A percentile compares a stretch with the other conserved stretches of the same genome.
Evolutionary conservation across 2,113 vertebrate genomes (phyloP).

Genomic region (Alosa alosa): DNA sequence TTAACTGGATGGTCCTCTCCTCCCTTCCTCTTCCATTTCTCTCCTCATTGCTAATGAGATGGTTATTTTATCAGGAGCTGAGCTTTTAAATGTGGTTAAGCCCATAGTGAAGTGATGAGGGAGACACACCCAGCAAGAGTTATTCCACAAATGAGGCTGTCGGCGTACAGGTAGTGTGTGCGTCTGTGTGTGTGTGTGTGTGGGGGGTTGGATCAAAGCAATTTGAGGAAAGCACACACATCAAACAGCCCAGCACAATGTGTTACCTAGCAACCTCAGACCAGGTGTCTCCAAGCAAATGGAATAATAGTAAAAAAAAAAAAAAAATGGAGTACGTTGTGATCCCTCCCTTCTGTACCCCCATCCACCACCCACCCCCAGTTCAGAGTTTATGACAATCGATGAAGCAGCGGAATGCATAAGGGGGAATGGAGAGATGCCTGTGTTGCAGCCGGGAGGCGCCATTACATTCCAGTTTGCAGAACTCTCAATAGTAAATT

Average conservation of each 20-base stretch:
- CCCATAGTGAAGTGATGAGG: constrained; percentile 61
- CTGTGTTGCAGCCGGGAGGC: constrained; percentile 27
- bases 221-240: constrained; percentile 68
- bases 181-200: background rate
- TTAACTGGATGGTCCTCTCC: constrained; percentile 41
- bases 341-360: constrained; percentile 55
- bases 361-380: background rate
- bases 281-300: constrained; percentile 63
- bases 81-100: constrained; percentile 66
- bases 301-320: constrained; percentile 66
- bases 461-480: constrained; percentile 43
- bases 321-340: constrained; percentile 62
- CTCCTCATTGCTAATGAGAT: constrained; percentile 61
- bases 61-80: constrained; percentile 60
- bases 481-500: constrained; percentile 56
- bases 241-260: constrained; percentile 61
- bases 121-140: constrained; percentile 63
- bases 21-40: constrained; percentile 33
- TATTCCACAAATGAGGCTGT: constrained; percentile 62
- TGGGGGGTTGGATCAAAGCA: constrained; percentile 64
- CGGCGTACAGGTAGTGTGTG: constrained; percentile 51
- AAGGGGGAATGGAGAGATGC: constrained; percentile 29
- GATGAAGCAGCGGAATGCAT: constrained; percentile 44
- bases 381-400: constrained; percentile 57
- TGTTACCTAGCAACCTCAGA: constrained; percentile 76